Evolutionary conservation across 2,797 vertebrate species (phyloP).

Genomic region (Parauchenoglanis ngamensis): DNA sequence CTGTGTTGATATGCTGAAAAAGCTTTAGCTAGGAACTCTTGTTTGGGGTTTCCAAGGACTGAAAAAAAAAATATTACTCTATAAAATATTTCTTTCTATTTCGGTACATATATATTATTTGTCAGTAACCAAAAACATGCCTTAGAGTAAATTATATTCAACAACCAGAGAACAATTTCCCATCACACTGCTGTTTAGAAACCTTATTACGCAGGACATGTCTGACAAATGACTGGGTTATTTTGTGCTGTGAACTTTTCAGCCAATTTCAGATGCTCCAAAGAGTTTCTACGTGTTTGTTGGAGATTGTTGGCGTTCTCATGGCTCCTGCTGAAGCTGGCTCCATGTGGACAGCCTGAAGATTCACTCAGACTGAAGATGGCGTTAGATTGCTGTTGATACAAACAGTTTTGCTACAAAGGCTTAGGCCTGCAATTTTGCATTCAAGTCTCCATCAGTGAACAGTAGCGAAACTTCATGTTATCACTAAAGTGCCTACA

Average conservation of each 20-base stretch:
- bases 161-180: neutral
- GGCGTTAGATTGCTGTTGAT: no score
- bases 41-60: neutral
- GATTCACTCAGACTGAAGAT: no score
- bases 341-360: no score
- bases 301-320: neutral
- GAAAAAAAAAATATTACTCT: no score
- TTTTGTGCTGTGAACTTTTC: neutral
- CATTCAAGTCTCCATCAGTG: no score
- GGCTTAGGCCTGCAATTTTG: no score
- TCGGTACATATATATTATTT: neutral
- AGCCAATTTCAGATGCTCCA: neutral
- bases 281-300: neutral
- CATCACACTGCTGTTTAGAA: neutral
- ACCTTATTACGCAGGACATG: neutral
- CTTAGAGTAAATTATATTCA: neutral
- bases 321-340: no score
- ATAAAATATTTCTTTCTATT: neutral
- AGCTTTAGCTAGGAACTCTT: neutral
- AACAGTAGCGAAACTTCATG: no score
- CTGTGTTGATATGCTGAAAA: neutral
- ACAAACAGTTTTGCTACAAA: no score
- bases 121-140: neutral
- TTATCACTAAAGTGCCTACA: no score
- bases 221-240: neutral